These are phyloP conservation scores for Vollenhovia emeryi DNA, from an alignment of 1,140 invertebrate genomes.

Conservation along the genomic window DNA sequence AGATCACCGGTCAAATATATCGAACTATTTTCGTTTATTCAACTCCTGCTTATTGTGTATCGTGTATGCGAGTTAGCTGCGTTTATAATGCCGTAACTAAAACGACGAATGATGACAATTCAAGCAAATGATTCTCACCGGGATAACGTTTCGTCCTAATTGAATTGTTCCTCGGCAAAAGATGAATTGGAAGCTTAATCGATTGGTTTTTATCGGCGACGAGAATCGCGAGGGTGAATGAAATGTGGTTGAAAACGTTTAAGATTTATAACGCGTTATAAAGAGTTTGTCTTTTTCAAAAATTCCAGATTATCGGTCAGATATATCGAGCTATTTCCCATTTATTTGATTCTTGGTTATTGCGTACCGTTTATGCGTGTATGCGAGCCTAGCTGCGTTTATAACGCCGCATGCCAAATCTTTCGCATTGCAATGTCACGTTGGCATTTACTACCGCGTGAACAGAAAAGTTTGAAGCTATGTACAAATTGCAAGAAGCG, in stretches of 20 bases:
- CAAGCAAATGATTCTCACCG: not conserved
- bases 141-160: not conserved
- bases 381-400: not conserved
- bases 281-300: not conserved
- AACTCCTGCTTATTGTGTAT: not conserved
- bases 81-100: not conserved
- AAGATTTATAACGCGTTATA: not conserved
- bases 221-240: not conserved
- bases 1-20: not conserved
- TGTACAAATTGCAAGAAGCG: conserved; percentile 8
- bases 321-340: not conserved
- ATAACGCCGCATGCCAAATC: not conserved
- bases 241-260: not conserved
- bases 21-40: not conserved
- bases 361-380: not conserved
- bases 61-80: not conserved
- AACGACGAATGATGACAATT: not conserved
- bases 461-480: not conserved
- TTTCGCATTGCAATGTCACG: not conserved
- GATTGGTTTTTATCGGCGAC: not conserved
- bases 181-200: not conserved
- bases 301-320: not conserved
- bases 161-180: not conserved
- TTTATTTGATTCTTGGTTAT: not conserved
- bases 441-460: not conserved